Base-by-base conservation (phyloP, 2,113 vertebrate species). In the Oplegnathus fasciatus region DNA sequence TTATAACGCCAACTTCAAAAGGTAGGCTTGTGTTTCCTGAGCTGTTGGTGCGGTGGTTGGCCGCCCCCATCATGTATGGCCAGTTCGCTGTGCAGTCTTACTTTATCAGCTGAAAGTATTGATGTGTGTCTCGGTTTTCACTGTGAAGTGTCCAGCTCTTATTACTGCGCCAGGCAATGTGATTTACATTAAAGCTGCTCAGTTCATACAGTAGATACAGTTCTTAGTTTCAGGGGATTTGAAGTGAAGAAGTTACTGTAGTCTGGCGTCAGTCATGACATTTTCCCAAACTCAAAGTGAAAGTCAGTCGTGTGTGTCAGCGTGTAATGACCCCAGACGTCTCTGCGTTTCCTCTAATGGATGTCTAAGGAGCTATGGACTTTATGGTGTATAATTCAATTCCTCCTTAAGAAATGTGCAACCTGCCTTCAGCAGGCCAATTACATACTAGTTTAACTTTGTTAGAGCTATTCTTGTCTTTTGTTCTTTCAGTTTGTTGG, bases 11-110 rank as follows among this genome's bases (percentile, higher is more conserved):
- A 71, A 75, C 71, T 78, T 81, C 17, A 30, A 76, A 86, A 93
- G 94, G 93, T 94, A 86, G 55, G 85, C 57, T 40, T 61, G 40
- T 11, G 58, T 68, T 74, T 75, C 30, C 70, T 61, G 46, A 20
- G 40, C 55, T 80, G 76, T 61, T n/a, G n/a, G 28, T 28, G 17
- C n/a, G n/a, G n/a, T 52, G 34, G 18, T 64, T 26, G 8, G 46
- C n/a, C 13, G 34, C 15, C 73, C 32, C 15, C 65, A 6, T 28
- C 71, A 70, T 52, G 62, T 9, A 8, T 67, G 54, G 28, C 26
- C 67, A 28, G 46, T 61, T 62, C 57, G 64, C 62, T 67, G 0
- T 48, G 58, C 24, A 46, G 78, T 57, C 54, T 37, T 1, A 58
- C 60, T 71, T 71, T 42, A 71, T 80, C 86, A 75, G 75, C 71